Evolutionary conservation across 2,888 invertebrate genomes (phyloP), one percentile per base, ranked within the genome.

Genomic region (Xanthorhoe designata): DNA sequence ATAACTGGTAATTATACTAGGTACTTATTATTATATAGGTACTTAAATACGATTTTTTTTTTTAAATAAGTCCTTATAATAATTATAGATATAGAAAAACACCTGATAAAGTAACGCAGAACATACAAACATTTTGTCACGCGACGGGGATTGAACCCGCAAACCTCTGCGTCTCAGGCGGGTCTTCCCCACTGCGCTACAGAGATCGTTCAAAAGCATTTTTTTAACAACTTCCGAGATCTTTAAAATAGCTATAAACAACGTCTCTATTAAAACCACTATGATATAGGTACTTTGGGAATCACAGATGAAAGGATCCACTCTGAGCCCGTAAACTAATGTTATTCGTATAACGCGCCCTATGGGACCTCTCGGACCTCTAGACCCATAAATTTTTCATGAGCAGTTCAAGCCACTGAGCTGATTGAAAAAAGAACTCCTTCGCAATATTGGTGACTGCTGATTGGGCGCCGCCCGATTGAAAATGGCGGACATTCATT

Each of bases 321-420:
- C 69, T 59, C 70, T 66, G 64, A 63, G 69, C 80, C 84, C 78
- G 78, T 91, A 90, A 91, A 90, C 86, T 89, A 89, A 91, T 90
- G 86, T 87, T 89, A 89, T 90, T 90, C 89, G 81, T 83, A 83
- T 86, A 85, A 87, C 86, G 83, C 83, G 86, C 83, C 86, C 84
- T 81, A 81, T 76, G 87, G 85, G 84, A 82, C 78, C 81, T 70
- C 66, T 71, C 72, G 79, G 78, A 75, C 78, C 76, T 75, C 74
- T 73, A 71, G 68, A 68, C 77, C 79, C 82, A 92, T 92, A 91
- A 84, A 92, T 92, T 88, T 92, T 91, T 92, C 92, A 92, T 92
- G 92, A 91, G 87, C 79, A 79, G 76, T 77, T 87, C 83, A 78
- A 82, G 78, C 81, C 82, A 77, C 80, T 80, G 83, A 83, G 86